Evolutionary conservation across 1,140 invertebrate genomes (phyloP), one percentile per base, ranked within the genome.

Genomic region (Scaptomyza montana): DNA sequence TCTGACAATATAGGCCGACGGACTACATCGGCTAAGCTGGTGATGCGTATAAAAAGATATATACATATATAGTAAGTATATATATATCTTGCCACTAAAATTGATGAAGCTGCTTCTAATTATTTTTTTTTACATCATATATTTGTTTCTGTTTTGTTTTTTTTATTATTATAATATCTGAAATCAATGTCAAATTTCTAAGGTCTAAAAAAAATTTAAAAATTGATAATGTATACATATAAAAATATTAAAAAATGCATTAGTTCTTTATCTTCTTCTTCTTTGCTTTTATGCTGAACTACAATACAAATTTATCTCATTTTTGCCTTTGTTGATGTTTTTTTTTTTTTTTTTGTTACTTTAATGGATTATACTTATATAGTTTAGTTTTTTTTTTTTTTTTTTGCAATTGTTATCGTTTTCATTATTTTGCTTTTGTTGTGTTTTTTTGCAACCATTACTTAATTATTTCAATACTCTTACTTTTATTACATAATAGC

Each of bases 141-240:
- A 49, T 63, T 50, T 66, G 28, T 72, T 59, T 54, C 21, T 49
- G 10, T 51, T 63, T 66, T 80, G 51, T 69, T 80, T 80, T 53
- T 65, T 80, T 63, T 82, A 82, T 84, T 89, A 80, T 89, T 89
- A 80, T 90, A 80, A 80, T 90, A 91, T 91, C 81, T 80, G 89
- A 91, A 91, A 91, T 91, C 89, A 91, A 89, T 91, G 90, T 91
- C 84, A 84, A 89, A 91, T 91, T 69, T 80, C 89, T 91, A 91
- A 84, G 70, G 71, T 89, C 89, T 91, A 91, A 78, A 89, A 91
- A 86, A 87, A 89, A 87, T 89, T 89, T 91, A 90, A 91, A 91
- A 91, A 89, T 91, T 91, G 89, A 91, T 89, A 91, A 91, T 91
- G 89, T 91, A 89, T 91, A 91, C 82, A 91, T 91, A 91, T 89